Base-by-base conservation (phyloP, 1,140 invertebrate species). In the Drosophila nigrodunni region DNA sequence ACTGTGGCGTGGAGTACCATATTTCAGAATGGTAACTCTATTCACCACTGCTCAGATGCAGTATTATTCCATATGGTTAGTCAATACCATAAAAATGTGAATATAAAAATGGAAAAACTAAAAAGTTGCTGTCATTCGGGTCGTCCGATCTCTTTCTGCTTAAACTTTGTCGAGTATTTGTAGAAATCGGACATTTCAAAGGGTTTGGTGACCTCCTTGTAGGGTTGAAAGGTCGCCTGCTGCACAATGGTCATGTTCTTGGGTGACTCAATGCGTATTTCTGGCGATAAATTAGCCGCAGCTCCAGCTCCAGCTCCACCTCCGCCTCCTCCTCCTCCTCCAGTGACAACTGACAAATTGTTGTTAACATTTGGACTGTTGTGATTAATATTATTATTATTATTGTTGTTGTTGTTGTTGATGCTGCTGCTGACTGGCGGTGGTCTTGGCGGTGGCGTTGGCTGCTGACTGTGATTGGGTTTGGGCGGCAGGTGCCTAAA, bases 121-220 rank as follows among this genome's bases (percentile, higher is more conserved):
- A 35, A 46, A 10, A 70, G 25, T 59, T 39, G 18, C 54, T 77
- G 79, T 87, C 83, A 82, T 49, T 86, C 80, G 18, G 82, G 82
- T 62, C 86, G 65, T 21, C 69, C 80, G 55, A 37, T 60, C 43
- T 92, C 91, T 87, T 93, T 93, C 94, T 96, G 96, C 18, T 97
- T 94, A 92, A 96, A 98, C 89, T 98, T 98, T 30, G 97, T 98
- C 54, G 97, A 98, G 91, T 99, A 99, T 93, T 99, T 98, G 93
- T 98, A 99, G 93, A 98, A 98, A 92, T 99, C 98, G 0, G 97
- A 96, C 96, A 98, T 98, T 94, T 98, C 97, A 93, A 98, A 99
- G 10, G 98, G 98, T 92, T 99, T 99, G 0, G 97, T 97, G 37
- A 98, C 96, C 94, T 99, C 97, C 78, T 97, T 95, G 88, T 98